phyloP scores from a whole-genome alignment of 2,888 invertebrate species.

The Gerris lacustris region DNA sequence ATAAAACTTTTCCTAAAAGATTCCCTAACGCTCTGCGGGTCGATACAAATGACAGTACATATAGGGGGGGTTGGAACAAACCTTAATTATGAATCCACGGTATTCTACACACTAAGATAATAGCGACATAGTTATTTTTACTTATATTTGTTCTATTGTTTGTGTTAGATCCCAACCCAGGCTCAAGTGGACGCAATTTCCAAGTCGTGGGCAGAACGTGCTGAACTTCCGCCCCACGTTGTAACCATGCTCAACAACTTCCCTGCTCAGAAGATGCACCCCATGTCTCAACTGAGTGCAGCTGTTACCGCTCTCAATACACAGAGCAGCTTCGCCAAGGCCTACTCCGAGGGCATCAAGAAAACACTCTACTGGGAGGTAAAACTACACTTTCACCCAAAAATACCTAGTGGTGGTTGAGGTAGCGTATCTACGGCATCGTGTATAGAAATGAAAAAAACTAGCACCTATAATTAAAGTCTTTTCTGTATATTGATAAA shows the following conservation, averaged over 20 bases:
- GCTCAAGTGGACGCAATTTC: slow-evolving; percentile 62
- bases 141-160: too few species aligned
- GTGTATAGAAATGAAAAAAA: too few species aligned
- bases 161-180: slow-evolving; percentile 51
- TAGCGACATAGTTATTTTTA: too few species aligned
- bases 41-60: too few species aligned
- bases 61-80: too few species aligned
- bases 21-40: too few species aligned
- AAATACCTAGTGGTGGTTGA: background rate
- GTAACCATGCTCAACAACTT: slow-evolving; percentile 84
- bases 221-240: slow-evolving; percentile 85
- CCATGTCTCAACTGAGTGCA: slow-evolving; percentile 88
- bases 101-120: too few species aligned
- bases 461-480: too few species aligned
- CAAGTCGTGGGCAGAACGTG: slow-evolving; percentile 73
- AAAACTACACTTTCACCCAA: slow-evolving; percentile 11
- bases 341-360: slow-evolving; percentile 75
- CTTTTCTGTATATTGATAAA: too few species aligned
- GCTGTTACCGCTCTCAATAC: slow-evolving; percentile 84
- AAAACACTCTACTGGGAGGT: slow-evolving; percentile 86
- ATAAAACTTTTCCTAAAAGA: too few species aligned
- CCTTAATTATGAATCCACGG: too few species aligned
- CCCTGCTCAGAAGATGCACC: slow-evolving; percentile 68
- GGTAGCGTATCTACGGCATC: too few species aligned
- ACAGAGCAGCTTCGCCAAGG: slow-evolving; percentile 83